Evolutionary conservation across 2,113 vertebrate species (phyloP), one percentile per base, ranked within the genome.

Genomic region (Fulica atra): DNA sequence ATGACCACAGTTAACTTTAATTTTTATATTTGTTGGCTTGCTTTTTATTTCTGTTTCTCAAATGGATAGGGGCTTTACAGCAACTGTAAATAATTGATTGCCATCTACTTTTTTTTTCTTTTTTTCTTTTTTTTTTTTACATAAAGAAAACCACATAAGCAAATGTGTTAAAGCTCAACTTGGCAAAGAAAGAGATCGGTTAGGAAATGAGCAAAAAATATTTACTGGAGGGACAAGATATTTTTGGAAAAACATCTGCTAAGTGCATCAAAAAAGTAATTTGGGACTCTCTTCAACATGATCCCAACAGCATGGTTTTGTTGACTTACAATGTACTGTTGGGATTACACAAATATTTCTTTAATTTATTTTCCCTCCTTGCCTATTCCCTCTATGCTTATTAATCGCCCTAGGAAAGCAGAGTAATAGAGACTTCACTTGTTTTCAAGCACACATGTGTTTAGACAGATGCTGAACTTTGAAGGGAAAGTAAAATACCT

Each of bases 161-260:
- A 61, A 87, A 76, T 56, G 11, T 33, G 18, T 89, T 92, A 63
- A 92, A 93, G 19, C 50, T 94, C 26, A 86, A 2, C 36, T 93
- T 93, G 70, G 51, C 65, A 88, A 70, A 82, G 38, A 57, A 92
- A 48, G 38, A 81, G 42, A 70, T 59, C 69, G 74, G 20, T 71
- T 86, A 95, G 44, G 54, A 59, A 97, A 95, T 76, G 56, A 84
- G 88, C 21, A 97, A 95, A 93, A 84, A 90, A 82, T 97, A 89
- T 89, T 96, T 96, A 92, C 77, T 65, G 44, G 31, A 78, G 53
- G 86, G 81, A 95, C 7, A 25, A 93, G 56, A 70, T 88, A 79
- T 83, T 96, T 96, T 89, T 66, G 66, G 61, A 65, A 81, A 93
- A 98, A 93, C 89, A 97, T 90, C 94, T 97, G 95, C 53, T 93